phyloP scores from a whole-genome alignment of 2,888 invertebrate genomes.

The Diaphora mendica region DNA sequence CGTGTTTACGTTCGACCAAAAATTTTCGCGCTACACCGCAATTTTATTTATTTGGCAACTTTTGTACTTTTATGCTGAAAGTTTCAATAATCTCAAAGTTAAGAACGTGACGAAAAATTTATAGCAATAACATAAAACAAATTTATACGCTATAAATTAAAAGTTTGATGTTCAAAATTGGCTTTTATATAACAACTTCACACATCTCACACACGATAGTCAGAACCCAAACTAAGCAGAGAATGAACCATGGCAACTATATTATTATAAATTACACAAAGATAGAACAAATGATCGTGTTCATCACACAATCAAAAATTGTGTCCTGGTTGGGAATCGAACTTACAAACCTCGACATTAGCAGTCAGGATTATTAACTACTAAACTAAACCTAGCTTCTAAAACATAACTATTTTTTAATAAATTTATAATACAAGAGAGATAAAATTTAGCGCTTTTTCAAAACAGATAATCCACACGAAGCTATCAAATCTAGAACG shows the following conservation, averaged over 20 bases:
- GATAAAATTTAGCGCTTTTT: not conserved
- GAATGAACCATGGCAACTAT: no score
- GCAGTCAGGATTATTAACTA: no score
- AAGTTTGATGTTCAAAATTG: not conserved
- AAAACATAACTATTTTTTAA: not conserved
- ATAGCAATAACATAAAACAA: not conserved
- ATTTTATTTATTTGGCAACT: slow-evolving; percentile 8
- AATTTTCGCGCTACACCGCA: slow-evolving; percentile 3
- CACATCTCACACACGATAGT: no score
- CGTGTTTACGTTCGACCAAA: not conserved
- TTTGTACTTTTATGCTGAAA: slow-evolving; percentile 4
- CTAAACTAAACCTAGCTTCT: no score
- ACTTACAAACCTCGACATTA: no score
- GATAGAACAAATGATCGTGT: no score
- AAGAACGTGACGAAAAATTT: not conserved
- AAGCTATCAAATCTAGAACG: not conserved
- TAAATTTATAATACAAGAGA: not conserved
- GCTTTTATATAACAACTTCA: no score
- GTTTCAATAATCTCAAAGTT: not conserved
- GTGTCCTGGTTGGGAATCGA: no score
- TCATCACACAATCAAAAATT: no score
- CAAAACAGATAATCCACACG: not conserved
- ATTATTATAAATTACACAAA: no score
- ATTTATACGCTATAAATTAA: not conserved
- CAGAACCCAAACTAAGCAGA: no score